These are phyloP conservation scores for Pelecanus crispus DNA, from an alignment of 2,113 vertebrate genomes.

Conservation along the genomic window DNA sequence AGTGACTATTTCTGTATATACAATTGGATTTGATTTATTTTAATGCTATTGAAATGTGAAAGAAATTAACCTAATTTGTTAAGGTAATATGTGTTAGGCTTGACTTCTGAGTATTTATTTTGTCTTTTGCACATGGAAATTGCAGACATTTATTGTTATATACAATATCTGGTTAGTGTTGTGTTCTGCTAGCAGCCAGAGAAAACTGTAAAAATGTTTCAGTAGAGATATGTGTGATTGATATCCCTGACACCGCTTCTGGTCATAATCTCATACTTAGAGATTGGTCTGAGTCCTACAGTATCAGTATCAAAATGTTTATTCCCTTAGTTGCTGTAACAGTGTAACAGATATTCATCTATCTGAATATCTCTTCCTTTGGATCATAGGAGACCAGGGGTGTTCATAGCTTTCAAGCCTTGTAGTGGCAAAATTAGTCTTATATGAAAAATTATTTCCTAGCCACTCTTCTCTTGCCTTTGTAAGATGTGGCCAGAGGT, in stretches of 20 bases:
- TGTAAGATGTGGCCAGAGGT: background rate
- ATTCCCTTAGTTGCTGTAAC: background rate
- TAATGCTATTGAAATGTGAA: background rate
- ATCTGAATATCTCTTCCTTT: background rate
- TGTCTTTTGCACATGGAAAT: background rate
- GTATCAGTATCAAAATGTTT: background rate
- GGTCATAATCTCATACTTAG: background rate
- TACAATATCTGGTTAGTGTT: background rate
- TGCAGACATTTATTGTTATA: background rate
- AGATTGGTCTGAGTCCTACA: background rate
- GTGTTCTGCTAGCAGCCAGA: background rate
- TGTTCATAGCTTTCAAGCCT: background rate
- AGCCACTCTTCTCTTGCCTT: background rate
- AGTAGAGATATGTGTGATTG: background rate
- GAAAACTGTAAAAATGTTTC: background rate
- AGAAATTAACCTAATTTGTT: background rate
- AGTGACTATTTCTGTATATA: background rate
- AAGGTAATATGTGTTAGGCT: background rate
- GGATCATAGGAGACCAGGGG: background rate
- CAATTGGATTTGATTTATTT: background rate
- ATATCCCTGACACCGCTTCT: background rate
- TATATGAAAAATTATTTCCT: background rate
- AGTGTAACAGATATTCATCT: background rate
- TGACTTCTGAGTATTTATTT: background rate
- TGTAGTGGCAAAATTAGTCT: background rate